Base-by-base conservation (phyloP, 2,888 invertebrate genomes). In the Sesia bembeciformis region DNA sequence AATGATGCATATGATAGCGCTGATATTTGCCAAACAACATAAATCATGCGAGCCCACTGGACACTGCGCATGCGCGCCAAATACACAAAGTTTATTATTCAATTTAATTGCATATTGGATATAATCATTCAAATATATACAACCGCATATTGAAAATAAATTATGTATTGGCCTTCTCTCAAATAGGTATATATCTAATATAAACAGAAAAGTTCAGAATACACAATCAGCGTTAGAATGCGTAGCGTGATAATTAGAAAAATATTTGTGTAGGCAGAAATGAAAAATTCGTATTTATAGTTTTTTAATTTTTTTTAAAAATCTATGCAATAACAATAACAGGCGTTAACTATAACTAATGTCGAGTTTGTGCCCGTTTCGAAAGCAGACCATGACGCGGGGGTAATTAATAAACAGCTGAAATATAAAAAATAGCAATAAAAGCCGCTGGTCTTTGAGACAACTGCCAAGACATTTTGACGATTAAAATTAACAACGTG, bases 391-490 rank as follows among this genome's bases (percentile, higher is more conserved):
- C 60, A 56, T 58, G 54, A 56, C 74, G 63, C 75, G 74, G 62
- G 65, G 63, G 64, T 83, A 84, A 85, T 84, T 84, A 86, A 80
- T 81, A 80, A 75, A 77, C 70, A 69, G 64, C 74, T 72, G 70
- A 80, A 80, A 75, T 38, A 50, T 67, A 74, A 78, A 72, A 76
- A 76, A 77, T 54, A 79, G 78, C 69, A 75, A 84, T 84, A 86
- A 85, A 85, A 74, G 67, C 73, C 74, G 73, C 73, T 73, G 75
- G 67, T 66, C 83, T 84, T 84, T 84, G 84, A 81, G 74, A 76
- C 78, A 79, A 76, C 79, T 87, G 88, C 88, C 87, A 88, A 88
- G 83, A 84, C 67, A 74, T 82, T 74, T 74, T 77, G 77, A 78
- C 74, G 83, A 87, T 86, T 82, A 84, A 83, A 86, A 85, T 84